Percentiles rank a stretch among this genome's conserved stretches.
Evolutionary conservation across 2,113 vertebrate genomes (phyloP).

Genomic region (Zootoca vivipara): DNA sequence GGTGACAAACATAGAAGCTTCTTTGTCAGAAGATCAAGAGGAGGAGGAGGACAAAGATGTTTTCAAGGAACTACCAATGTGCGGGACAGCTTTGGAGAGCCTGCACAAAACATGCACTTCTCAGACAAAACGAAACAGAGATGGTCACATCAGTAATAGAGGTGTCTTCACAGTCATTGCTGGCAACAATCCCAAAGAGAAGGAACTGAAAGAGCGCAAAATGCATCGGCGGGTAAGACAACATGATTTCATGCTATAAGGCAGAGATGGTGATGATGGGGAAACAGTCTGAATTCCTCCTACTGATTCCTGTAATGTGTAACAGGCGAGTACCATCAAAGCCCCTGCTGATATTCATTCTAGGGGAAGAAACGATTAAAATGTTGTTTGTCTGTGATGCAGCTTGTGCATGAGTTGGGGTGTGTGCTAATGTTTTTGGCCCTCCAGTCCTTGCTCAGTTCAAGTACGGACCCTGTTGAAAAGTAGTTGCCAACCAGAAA

Average conservation of each 20-base stretch:
- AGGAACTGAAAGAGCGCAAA: conserved; percentile 54
- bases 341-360: too few relatives aligned
- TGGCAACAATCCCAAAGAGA: conserved; percentile 25
- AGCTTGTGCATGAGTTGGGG: not conserved
- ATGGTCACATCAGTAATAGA: conserved; percentile 41
- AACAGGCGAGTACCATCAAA: not conserved
- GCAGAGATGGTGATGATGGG: not conserved
- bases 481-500: not conserved
- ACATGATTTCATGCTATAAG: conserved; percentile 34
- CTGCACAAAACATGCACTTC: conserved; percentile 48
- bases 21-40: conserved; percentile 70
- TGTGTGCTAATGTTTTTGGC: not conserved
- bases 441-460: not conserved
- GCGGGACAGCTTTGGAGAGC: conserved; percentile 41
- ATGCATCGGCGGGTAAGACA: conserved; percentile 73
- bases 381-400: not conserved
- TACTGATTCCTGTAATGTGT: not conserved
- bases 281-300: not conserved
- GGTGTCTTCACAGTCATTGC: conserved; percentile 25
- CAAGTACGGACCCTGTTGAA: not conserved
- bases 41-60: conserved; percentile 60
- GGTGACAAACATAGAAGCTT: conserved; percentile 64
- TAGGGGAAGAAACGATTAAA: not conserved
- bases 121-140: conserved; percentile 61
- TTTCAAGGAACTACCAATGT: conserved; percentile 70